phyloP scores from a whole-genome alignment of 1,140 invertebrate genomes.

The Adoxophyes honmai region DNA sequence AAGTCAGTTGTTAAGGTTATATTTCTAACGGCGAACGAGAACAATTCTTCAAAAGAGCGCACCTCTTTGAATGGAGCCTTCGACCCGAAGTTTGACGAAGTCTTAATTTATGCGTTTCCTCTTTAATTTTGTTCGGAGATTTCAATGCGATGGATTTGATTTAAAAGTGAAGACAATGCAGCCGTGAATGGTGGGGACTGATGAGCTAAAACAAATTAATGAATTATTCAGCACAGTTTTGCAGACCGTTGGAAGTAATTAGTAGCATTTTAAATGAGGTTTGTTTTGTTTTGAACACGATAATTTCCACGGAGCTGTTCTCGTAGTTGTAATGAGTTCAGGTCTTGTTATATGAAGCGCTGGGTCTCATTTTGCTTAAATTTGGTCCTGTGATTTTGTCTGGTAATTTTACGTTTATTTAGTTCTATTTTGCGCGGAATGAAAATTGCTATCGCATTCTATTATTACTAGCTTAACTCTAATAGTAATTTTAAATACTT shows the following conservation, averaged over 20 bases:
- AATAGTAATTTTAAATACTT: background rate
- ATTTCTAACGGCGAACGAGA: conserved; percentile 30
- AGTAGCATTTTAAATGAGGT: background rate
- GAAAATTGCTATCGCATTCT: too few relatives aligned
- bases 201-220: conserved; percentile 21
- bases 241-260: background rate
- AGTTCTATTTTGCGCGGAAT: too few relatives aligned
- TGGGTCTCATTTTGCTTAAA: too few relatives aligned
- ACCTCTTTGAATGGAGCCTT: conserved; percentile 45
- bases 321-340: too few relatives aligned
- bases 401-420: too few relatives aligned
- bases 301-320: too few relatives aligned
- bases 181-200: conserved; percentile 21
- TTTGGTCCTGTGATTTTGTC: too few relatives aligned
- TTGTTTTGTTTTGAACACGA: background rate
- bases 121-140: conserved; percentile 52
- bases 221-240: background rate
- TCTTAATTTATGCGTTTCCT: conserved; percentile 63
- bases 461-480: background rate
- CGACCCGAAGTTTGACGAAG: conserved; percentile 49
- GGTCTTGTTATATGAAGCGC: too few relatives aligned
- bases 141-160: conserved; percentile 49
- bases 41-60: conserved; percentile 50
- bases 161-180: conserved; percentile 52
- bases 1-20: conserved; percentile 20